These are phyloP conservation scores for Cydia strobilella DNA, from an alignment of 1,140 invertebrate genomes.

Conservation along the genomic window DNA sequence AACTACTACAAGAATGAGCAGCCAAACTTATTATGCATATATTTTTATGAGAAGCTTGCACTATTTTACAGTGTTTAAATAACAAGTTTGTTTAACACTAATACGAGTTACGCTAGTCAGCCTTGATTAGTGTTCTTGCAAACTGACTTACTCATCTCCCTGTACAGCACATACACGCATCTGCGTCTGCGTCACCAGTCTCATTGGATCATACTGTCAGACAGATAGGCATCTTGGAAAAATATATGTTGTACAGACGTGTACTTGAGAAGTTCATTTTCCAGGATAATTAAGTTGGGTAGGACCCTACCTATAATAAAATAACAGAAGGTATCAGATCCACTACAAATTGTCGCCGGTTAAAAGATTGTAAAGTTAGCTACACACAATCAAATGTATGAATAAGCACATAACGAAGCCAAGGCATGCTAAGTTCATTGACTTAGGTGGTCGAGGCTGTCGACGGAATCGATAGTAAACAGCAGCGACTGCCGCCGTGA, in stretches of 20 bases:
- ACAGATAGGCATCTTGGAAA: not conserved
- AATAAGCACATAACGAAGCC: constrained; percentile 23
- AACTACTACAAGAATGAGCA: too few species aligned
- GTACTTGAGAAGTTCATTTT: not conserved
- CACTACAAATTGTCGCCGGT: not conserved
- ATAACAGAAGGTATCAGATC: not conserved
- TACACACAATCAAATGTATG: not conserved
- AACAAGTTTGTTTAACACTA: too few species aligned
- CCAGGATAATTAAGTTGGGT: not conserved
- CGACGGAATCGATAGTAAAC: constrained; percentile 24
- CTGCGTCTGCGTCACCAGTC: too few species aligned
- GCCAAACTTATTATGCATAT: too few species aligned
- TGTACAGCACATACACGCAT: not conserved
- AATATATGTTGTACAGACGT: not conserved
- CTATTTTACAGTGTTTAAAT: too few species aligned
- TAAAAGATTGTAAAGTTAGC: not conserved
- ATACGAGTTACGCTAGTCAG: too few species aligned
- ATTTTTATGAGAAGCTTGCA: too few species aligned
- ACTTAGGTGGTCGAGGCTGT: constrained; percentile 18
- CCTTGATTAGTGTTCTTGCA: not conserved
- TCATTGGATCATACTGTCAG: not conserved
- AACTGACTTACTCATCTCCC: not conserved
- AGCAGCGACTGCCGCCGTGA: constrained; percentile 5
- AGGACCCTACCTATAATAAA: not conserved
- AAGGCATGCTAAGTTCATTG: constrained; percentile 25